Base-by-base conservation (phyloP, 2,888 invertebrate genomes). In the Barypeithes pellucidus region DNA sequence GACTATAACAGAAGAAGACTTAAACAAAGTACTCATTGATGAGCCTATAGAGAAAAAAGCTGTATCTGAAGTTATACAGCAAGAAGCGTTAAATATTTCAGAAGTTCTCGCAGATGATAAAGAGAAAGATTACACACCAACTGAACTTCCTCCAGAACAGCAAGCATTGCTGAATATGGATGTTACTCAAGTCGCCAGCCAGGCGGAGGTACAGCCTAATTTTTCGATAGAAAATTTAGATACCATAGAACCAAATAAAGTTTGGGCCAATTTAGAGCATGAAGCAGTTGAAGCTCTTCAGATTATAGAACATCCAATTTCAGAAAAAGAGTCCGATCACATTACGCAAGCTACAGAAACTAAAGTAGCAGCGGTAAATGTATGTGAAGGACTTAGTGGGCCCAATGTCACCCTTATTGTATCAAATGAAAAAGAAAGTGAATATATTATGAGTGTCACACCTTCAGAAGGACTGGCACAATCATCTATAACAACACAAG, bases 1-100 rank as follows among this genome's bases (percentile, higher is more conserved):
- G 81, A 85, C 88, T n/a, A 77, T 89, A 45, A 77, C 84, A n/a
- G 85, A 83, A 50, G 93, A 94, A 84, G 88, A 88, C 75, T 84
- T 86, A 33, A 85, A 89, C 41, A 81, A 81, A 59, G 77, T 83
- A 18, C 83, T 84, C 20, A 72, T 73, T 61, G 80, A 84, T 59
- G 80, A 81, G 77, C 47, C 71, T 16, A 59, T 72, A 29, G 75
- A 76, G 66, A 79, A 77, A 54, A 72, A 73, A 67, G 89, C 89
- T 2, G 84, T 85, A 43, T 68, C 89, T 1, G 81, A 80, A 8
- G 22, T 63, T 73, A 87, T 59, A 75, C 87, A 78, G 82, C 87
- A 80, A 85, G 87, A 88, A 82, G 84, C 89, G 67, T 75, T 90
- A 22, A 84, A 85, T 63, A 86, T 89, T 8, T 87, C 86, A 2